A percentile compares a stretch with the other conserved stretches of the same genome.
These are phyloP conservation scores for Physeter macrocephalus DNA, from an alignment of 2,113 vertebrate genomes.

Conservation along the genomic window DNA sequence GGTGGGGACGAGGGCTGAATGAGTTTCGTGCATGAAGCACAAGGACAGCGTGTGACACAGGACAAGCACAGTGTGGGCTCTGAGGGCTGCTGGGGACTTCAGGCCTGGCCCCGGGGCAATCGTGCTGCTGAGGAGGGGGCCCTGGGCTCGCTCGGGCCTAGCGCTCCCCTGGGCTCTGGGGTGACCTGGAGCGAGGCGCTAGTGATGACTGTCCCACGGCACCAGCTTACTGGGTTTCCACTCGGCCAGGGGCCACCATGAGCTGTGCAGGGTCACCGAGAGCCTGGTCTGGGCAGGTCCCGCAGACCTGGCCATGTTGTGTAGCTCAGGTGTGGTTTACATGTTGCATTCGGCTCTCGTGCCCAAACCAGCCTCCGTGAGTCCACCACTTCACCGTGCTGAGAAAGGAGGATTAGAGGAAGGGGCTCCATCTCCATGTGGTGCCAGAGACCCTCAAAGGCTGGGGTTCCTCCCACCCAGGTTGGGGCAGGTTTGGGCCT, in stretches of 20 bases:
- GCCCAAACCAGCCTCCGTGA: background rate
- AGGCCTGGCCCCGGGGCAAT: background rate
- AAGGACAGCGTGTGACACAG: accelerated
- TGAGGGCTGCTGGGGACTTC: accelerated
- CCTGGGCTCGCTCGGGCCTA: background rate
- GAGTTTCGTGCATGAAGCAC: accelerated
- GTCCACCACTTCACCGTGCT: accelerated
- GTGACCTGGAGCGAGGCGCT: background rate
- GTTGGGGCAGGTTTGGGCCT: accelerated
- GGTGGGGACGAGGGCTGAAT: background rate
- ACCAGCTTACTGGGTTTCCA: background rate
- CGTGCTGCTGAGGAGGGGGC: background rate
- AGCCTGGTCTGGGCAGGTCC: background rate
- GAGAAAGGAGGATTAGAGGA: too few relatives aligned
- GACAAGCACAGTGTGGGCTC: background rate
- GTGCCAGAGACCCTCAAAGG: background rate
- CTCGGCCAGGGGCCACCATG: accelerated
- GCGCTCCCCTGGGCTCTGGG: background rate
- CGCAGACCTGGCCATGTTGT: accelerated
- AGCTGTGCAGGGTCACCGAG: accelerated
- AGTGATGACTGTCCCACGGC: accelerated
- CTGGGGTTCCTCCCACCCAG: accelerated
- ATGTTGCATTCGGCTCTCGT: accelerated
- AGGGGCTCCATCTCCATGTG: accelerated
- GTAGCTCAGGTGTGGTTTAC: accelerated